These are phyloP conservation scores for Phania funesta DNA, from an alignment of 2,888 invertebrate species.

Conservation along the genomic window DNA sequence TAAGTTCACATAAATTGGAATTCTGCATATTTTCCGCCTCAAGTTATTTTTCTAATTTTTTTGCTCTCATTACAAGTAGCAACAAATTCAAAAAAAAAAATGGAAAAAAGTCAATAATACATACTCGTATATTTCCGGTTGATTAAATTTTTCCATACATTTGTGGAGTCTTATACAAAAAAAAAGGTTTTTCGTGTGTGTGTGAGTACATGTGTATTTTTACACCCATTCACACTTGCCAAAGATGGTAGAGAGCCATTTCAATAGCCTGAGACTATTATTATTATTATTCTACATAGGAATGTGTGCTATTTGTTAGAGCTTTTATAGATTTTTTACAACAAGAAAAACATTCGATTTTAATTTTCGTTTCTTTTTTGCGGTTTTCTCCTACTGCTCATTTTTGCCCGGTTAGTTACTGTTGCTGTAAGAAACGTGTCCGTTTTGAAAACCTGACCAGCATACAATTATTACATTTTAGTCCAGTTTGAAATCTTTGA, in stretches of 20 bases:
- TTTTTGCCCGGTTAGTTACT: conserved; percentile 34
- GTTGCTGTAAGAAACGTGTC: conserved; percentile 41
- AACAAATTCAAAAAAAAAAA: too few species aligned
- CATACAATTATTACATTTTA: conserved; percentile 38
- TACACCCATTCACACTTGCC: conserved; percentile 43
- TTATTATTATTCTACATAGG: background rate
- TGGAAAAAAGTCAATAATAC: conserved; percentile 42
- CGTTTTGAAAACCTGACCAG: conserved; percentile 61
- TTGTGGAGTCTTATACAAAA: background rate
- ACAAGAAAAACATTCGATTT: too few species aligned
- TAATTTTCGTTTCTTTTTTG: conserved; percentile 16
- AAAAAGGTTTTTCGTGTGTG: conserved; percentile 12
- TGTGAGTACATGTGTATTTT: conserved; percentile 34
- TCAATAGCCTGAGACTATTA: background rate
- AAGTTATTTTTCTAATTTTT: background rate
- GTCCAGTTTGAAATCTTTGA: conserved; percentile 60
- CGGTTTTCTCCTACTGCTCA: conserved; percentile 16
- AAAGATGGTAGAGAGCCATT: background rate
- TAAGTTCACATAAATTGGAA: background rate
- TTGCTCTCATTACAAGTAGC: background rate
- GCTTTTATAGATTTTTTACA: background rate
- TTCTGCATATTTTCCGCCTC: conserved; percentile 39
- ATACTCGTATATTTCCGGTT: conserved; percentile 50
- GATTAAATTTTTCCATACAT: conserved; percentile 23
- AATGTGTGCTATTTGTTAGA: background rate